Evolutionary conservation across 2,797 vertebrate species (phyloP).

Genomic region (Odontamblyopus rebecca): DNA sequence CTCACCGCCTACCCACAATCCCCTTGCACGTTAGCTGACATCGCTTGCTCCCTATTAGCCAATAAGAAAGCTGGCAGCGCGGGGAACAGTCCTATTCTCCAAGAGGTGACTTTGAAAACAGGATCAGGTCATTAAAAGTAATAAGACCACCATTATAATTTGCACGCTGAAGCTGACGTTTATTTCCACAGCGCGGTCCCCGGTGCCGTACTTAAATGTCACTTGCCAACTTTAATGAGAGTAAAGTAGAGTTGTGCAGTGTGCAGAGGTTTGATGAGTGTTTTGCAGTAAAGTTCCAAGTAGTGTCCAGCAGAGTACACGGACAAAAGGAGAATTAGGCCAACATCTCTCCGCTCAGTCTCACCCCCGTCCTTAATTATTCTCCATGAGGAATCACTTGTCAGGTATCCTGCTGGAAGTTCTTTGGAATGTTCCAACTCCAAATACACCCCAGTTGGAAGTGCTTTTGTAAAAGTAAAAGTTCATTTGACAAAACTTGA

Average conservation of each 20-base stretch:
- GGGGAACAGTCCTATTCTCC: conserved; percentile 53
- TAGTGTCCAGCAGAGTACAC: conserved; percentile 54
- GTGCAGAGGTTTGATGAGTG: conserved; percentile 66
- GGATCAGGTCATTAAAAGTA: conserved; percentile 79
- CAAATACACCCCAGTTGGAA: conserved; percentile 9
- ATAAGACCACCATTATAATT: conserved; percentile 75
- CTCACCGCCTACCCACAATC: conserved; percentile 39
- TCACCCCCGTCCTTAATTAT: conserved; percentile 41
- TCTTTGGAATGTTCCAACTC: conserved; percentile 27
- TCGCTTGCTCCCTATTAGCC: conserved; percentile 70
- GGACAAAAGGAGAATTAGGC: conserved; percentile 41
- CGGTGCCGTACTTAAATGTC: conserved; percentile 73
- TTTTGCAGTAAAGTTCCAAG: conserved; percentile 56
- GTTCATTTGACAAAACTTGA: neutral
- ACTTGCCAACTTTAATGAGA: conserved; percentile 76
- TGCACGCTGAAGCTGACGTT: conserved; percentile 67
- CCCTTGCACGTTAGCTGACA: conserved; percentile 55
- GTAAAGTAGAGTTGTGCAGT: conserved; percentile 68
- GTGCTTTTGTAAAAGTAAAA: neutral
- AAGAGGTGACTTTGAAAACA: conserved; percentile 77
- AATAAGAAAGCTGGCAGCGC: conserved; percentile 59
- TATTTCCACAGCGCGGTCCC: conserved; percentile 74
- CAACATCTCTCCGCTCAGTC: conserved; percentile 19
- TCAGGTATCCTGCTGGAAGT: conserved; percentile 26
- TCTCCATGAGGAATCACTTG: conserved; percentile 36